These are phyloP conservation scores for Gymnocypris eckloni DNA, from an alignment of 2,797 vertebrate genomes.

Conservation along the genomic window DNA sequence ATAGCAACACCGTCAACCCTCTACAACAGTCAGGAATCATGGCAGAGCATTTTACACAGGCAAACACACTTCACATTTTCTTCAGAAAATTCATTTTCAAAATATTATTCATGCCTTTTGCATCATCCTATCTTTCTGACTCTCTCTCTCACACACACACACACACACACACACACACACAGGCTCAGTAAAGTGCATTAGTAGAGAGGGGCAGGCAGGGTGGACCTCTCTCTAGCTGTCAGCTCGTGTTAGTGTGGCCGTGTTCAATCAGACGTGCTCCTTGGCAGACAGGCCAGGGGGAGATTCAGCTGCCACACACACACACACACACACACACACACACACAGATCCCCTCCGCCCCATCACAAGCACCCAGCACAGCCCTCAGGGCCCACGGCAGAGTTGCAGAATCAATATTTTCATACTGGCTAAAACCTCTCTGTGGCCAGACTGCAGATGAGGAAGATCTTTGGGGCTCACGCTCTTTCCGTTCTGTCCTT, in stretches of 20 bases:
- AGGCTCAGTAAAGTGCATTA: slow-evolving; percentile 78
- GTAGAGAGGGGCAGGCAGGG: slow-evolving; percentile 80
- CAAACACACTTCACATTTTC: neutral
- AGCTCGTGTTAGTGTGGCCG: slow-evolving; percentile 82
- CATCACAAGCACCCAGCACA: slow-evolving; percentile 62
- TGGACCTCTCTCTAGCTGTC: slow-evolving; percentile 89
- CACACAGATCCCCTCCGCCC: slow-evolving; percentile 58
- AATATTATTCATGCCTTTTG: slow-evolving; percentile 27
- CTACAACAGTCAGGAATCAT: neutral
- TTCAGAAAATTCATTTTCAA: neutral
- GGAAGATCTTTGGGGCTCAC: slow-evolving; percentile 18
- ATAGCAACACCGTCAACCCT: neutral
- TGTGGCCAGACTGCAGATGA: slow-evolving; percentile 26
- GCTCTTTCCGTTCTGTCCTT: slow-evolving; percentile 51
- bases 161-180: neutral
- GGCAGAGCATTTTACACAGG: neutral
- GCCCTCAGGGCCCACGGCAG: slow-evolving; percentile 51
- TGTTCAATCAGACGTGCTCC: slow-evolving; percentile 89
- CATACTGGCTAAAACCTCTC: slow-evolving; percentile 67
- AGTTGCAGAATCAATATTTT: slow-evolving; percentile 82
- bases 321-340: slow-evolving; percentile 69
- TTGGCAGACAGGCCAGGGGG: slow-evolving; percentile 89
- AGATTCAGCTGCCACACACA: slow-evolving; percentile 86
- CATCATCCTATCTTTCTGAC: slow-evolving; percentile 14
- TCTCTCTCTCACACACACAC: neutral